phyloP scores from a whole-genome alignment of 92 coral and sea anemone species.

The Plumapathes pennacea region DNA sequence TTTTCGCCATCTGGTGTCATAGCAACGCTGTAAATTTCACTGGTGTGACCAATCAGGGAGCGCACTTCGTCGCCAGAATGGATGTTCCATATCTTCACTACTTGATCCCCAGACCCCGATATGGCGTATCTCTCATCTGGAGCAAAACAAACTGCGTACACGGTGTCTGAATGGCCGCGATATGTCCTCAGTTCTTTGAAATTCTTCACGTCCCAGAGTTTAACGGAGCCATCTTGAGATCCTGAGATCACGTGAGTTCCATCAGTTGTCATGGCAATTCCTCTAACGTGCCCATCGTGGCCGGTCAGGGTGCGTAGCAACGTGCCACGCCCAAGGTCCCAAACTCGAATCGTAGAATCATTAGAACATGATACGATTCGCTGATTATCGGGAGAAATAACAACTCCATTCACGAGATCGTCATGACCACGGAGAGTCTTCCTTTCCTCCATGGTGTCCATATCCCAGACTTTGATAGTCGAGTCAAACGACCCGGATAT shows the following conservation, averaged over 20 bases:
- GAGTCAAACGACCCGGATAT: constrained; percentile 54
- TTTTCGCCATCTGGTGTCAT: constrained; percentile 40
- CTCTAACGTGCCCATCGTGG: constrained; percentile 60
- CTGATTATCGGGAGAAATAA: constrained; percentile 27
- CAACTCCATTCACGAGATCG: constrained; percentile 48
- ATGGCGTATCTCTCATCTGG: constrained; percentile 29
- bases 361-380: constrained; percentile 44
- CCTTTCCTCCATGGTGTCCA: constrained; percentile 34
- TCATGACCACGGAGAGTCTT: constrained; percentile 28
- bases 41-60: constrained; percentile 50
- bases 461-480: constrained; percentile 54
- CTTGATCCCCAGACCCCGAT: constrained; percentile 46
- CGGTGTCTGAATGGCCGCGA: constrained; percentile 52
- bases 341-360: constrained; percentile 36
- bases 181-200: constrained; percentile 10
- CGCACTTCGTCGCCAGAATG: constrained; percentile 25
- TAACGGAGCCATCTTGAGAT: constrained; percentile 53
- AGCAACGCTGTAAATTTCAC: constrained; percentile 52
- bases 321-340: constrained; percentile 37
- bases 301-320: constrained; percentile 20
- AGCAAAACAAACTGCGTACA: constrained; percentile 33
- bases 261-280: constrained; percentile 39
- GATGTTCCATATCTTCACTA: constrained; percentile 57
- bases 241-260: constrained; percentile 37
- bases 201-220: constrained; percentile 37